Evolutionary conservation across 2,113 vertebrate genomes (phyloP), one percentile per base, ranked within the genome.

Genomic region (Stictonetta naevosa): DNA sequence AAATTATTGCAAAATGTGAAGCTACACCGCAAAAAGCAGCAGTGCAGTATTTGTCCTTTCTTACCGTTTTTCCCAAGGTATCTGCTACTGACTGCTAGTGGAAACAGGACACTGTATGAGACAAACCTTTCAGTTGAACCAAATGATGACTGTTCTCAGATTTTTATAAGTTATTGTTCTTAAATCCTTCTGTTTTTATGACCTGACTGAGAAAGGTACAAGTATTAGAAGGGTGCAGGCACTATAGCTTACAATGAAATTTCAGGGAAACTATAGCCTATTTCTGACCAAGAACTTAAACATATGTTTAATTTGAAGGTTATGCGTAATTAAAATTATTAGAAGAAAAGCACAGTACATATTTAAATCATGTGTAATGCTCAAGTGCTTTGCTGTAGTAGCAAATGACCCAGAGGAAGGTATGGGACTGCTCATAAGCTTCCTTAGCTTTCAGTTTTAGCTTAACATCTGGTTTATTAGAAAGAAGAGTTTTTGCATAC

Each of bases 291-390:
- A 91, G 44, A 40, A 86, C 36, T 88, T 91, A 89, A 88, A 62
- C 23, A 64, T 10, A 56, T 13, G 29, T 67, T 58, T 73, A 63
- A 77, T 83, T 96, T 92, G 73, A 86, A 91, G 46, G 26, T n/a
- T 53, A 89, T 62, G 64, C 17, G 73, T 86, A 78, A 96, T 83
- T 91, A 36, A 87, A 40, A 26, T 40, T 14, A 42, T 92, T 90
- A 3, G 60, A 55, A 26, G 13, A 62, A n/a, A 50, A 3, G 1
- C 10, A 50, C 22, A 25, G 9, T 58, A 56, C 6, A 0, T 72
- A 53, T 83, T 92, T 86, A 92, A 91, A 88, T 84, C 40, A 63
- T 46, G 71, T 13, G 38, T 34, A 91, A 71, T 12, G 14, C 28
- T 78, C 60, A 84, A 82, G 53, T 28, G 29, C 29, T 66, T 60